Percentiles rank a stretch among this genome's conserved stretches.
These are phyloP conservation scores for Zaprionus taronus DNA, from an alignment of 1,140 invertebrate species.

Conservation along the genomic window DNA sequence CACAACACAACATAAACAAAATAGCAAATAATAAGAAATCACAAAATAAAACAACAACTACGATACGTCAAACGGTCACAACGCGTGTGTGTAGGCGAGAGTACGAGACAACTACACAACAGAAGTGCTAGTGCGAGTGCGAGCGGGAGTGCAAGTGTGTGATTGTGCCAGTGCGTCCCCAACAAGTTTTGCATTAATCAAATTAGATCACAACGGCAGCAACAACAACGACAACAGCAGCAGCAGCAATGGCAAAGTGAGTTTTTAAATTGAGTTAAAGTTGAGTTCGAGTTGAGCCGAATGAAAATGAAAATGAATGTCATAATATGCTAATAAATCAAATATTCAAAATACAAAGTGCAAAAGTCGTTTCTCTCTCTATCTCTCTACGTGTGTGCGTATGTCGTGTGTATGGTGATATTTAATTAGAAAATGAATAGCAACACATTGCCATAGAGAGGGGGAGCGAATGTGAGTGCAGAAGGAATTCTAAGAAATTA, in stretches of 20 bases:
- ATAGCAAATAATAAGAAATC: constrained; percentile 65
- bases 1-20: constrained; percentile 67
- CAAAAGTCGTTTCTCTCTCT: constrained; percentile 50
- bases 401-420: constrained; percentile 10
- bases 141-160: constrained; percentile 27
- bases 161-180: constrained; percentile 49
- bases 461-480: constrained; percentile 37
- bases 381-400: constrained; percentile 1
- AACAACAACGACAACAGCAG: constrained; percentile 6
- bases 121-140: constrained; percentile 25
- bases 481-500: constrained; percentile 71
- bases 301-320: constrained; percentile 62
- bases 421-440: constrained; percentile 45
- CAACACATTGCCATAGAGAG: constrained; percentile 23
- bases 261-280: constrained; percentile 44
- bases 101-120: constrained; percentile 32
- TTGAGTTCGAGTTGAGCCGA: constrained; percentile 21
- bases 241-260: constrained; percentile 44
- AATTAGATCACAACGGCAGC: constrained; percentile 71
- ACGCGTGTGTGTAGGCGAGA: constrained; percentile 44
- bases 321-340: constrained; percentile 75
- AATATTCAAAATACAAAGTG: constrained; percentile 67
- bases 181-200: constrained; percentile 82
- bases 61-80: constrained; percentile 4
- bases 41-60: constrained; percentile 55